Evolutionary conservation across 2,888 invertebrate species (phyloP), one percentile per base, ranked within the genome.

Genomic region (Zygothrica quintamaculata): DNA sequence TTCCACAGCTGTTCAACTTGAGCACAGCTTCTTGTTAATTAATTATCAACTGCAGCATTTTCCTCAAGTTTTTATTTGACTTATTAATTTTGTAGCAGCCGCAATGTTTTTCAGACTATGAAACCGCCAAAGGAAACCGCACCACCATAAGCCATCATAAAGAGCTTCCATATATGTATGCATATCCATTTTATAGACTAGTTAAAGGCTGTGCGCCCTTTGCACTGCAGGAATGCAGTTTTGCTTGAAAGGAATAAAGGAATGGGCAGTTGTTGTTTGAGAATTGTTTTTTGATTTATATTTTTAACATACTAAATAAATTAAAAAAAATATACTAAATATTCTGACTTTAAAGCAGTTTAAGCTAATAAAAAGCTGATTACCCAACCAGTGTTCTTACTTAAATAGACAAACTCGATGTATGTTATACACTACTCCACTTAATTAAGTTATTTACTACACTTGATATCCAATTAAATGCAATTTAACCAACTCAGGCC

Each of bases 1-100:
- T 12, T 16, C 2, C 6, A 8, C 12, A 16, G 34, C 29, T 37
- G n/a, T 12, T 16, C 22, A 16, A 48, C 22, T 43, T 29, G 36
- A 43, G 58, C 22, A 37, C 44, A 50, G 37, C 39, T 46, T 39
- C 60, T 40, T 46, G 34, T 52, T 60, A 61, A 71, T 70, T 70
- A 70, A 53, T 61, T 53, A 57, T 36, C 36, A 48, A 15, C 29
- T 43, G 18, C 50, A 42, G 47, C 61, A 66, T 22, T 51, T 42
- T 58, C 37, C 37, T 40, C 36, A 59, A 69, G 51, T 51, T 59
- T 46, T 46, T 31, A 58, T 52, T 61, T 69, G 48, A 52, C 61
- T 70, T 71, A 71, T 71, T 66, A 71, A 71, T 47, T 55, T 47
- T 71, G 43, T 29, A 71, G 46, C 15, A 33, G 53, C 62, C 53